Conservation (phyloP, 2,888 invertebrate species). For the Cataglyphis altisquamis region DNA sequence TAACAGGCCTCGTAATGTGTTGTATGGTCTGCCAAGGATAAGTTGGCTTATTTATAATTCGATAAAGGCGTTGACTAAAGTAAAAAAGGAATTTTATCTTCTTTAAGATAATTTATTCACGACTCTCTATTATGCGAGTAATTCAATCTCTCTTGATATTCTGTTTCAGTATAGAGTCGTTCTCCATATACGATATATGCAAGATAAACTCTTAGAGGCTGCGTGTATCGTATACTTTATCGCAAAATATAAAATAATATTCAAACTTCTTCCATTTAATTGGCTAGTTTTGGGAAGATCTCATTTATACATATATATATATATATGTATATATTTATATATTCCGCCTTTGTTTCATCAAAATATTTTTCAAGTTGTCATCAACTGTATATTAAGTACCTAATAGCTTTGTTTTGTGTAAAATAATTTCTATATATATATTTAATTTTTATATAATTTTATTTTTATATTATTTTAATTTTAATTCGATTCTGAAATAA, state of each 20-base stretch:
- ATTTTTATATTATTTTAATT: neutral
- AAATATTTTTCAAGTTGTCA: neutral
- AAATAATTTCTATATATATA: neutral
- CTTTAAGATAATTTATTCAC: conserved; percentile 42
- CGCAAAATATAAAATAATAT: neutral
- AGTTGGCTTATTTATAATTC: conserved; percentile 49
- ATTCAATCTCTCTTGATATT: conserved; percentile 42
- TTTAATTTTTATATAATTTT: neutral
- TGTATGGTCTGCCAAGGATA: conserved; percentile 27
- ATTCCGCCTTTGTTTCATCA: neutral
- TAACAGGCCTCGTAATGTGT: conserved; percentile 38
- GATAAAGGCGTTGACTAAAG: conserved; percentile 40
- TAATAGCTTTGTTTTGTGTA: neutral
- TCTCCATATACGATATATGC: conserved; percentile 24
- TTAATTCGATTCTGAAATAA: neutral
- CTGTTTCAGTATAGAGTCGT: conserved; percentile 20
- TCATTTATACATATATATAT: neutral
- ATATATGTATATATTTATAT: neutral
- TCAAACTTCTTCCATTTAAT: conserved; percentile 11
- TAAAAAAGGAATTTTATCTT: conserved; percentile 32
- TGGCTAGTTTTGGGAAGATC: neutral
- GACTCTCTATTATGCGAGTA: conserved; percentile 43
- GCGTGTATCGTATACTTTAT: conserved; percentile 9
- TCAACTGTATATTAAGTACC: neutral
- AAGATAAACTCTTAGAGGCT: conserved; percentile 8